A percentile compares a stretch with the other conserved stretches of the same genome.
Conservation (phyloP, 2,888 invertebrate species). For the Hyposoter dolosus region DNA sequence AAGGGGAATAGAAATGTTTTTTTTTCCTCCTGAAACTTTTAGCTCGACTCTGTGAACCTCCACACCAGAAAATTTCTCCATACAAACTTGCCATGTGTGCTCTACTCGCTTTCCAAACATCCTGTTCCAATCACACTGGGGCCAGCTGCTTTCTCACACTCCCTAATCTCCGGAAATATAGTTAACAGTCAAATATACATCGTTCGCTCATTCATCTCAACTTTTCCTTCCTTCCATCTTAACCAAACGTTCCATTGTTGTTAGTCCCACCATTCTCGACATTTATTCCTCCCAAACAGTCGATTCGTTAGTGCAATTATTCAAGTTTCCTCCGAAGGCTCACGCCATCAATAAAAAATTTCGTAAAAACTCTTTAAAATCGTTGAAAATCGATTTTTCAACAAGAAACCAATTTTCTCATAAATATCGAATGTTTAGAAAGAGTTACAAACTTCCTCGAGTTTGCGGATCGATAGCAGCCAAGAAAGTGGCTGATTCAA, state of each 20-base stretch:
- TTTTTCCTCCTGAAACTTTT: slow-evolving; percentile 17
- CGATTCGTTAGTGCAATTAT: background rate
- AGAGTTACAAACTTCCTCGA: background rate
- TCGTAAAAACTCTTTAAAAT: background rate
- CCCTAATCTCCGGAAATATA: slow-evolving; percentile 50
- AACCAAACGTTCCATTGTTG: slow-evolving; percentile 31
- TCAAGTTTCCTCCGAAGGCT: background rate
- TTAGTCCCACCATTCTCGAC: background rate
- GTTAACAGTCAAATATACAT: slow-evolving; percentile 57
- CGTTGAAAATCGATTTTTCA: background rate
- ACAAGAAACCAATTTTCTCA: background rate
- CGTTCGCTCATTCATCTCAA: slow-evolving; percentile 23
- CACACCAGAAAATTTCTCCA: slow-evolving; percentile 18
- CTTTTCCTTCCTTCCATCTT: background rate
- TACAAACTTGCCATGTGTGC: background rate
- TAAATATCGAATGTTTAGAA: background rate
- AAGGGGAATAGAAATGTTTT: background rate
- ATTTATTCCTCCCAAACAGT: background rate
- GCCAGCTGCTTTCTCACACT: slow-evolving; percentile 52
- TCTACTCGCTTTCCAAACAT: slow-evolving; percentile 43
- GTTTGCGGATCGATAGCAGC: background rate
- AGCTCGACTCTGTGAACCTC: background rate
- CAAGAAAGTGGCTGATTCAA: background rate
- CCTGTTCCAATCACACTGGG: slow-evolving; percentile 21
- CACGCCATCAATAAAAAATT: background rate